Evolutionary conservation across 2,113 vertebrate species (phyloP).

Genomic region (Gymnobelideus leadbeateri): DNA sequence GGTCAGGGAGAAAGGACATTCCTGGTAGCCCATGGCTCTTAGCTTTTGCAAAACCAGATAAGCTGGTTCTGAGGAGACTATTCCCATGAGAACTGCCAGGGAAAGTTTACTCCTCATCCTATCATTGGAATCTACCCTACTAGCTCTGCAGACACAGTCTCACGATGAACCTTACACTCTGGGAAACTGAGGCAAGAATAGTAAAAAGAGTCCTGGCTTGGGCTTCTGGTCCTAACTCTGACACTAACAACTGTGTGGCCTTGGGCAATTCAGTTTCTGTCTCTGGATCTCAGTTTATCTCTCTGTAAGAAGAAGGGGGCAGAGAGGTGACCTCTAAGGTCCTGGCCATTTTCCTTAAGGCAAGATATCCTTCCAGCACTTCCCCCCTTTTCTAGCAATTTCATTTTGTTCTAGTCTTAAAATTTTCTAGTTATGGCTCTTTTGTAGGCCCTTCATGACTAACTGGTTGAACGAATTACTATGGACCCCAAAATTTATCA

Average conservation of each 20-base stretch:
- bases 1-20: background rate
- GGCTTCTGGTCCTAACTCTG: accelerated
- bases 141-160: too few species aligned
- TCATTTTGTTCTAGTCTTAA: background rate
- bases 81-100: background rate
- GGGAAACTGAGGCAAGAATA: background rate
- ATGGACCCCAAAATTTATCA: background rate
- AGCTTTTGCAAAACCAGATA: background rate
- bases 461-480: background rate
- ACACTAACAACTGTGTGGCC: too few species aligned
- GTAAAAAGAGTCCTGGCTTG: background rate
- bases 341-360: background rate
- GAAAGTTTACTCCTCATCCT: background rate
- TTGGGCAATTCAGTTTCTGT: too few species aligned
- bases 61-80: background rate
- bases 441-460: background rate
- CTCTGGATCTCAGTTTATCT: too few species aligned
- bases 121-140: background rate
- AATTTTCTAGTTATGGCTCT: background rate
- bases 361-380: background rate
- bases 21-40: background rate
- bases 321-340: background rate
- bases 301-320: too few species aligned
- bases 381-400: background rate
- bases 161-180: background rate